Conservation (phyloP, 1,140 invertebrate genomes). For the Coptotermes formosanus region DNA sequence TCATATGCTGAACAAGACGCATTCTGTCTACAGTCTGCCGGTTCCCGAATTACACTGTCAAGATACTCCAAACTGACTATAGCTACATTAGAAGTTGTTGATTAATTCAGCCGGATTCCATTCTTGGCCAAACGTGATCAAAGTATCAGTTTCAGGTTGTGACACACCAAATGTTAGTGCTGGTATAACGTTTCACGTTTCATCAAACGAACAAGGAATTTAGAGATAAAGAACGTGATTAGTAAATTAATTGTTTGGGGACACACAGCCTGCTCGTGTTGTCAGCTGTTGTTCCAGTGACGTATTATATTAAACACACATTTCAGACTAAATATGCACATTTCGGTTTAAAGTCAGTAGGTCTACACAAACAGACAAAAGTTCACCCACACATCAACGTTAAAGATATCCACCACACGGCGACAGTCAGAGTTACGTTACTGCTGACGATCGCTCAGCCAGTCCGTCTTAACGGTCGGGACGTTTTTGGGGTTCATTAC, state of each 20-base stretch:
- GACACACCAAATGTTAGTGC: not conserved
- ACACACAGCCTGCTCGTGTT: not conserved
- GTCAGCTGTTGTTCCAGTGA: not conserved
- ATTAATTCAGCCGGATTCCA: slow-evolving; percentile 11
- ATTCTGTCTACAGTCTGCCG: too few relatives aligned
- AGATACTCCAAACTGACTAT: not conserved
- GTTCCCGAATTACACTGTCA: not conserved
- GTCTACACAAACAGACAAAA: too few relatives aligned
- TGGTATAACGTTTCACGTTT: not conserved
- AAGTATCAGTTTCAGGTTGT: not conserved
- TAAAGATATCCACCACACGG: too few relatives aligned
- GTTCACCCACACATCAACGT: too few relatives aligned
- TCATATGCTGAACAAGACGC: too few relatives aligned
- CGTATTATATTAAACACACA: not conserved
- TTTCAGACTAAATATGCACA: too few relatives aligned
- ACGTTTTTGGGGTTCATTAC: too few relatives aligned
- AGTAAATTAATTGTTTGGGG: not conserved
- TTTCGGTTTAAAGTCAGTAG: too few relatives aligned
- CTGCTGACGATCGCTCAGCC: too few relatives aligned
- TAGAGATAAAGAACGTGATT: not conserved
- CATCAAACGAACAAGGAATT: not conserved
- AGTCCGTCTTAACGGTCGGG: too few relatives aligned
- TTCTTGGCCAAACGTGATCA: not conserved
- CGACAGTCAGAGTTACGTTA: too few relatives aligned
- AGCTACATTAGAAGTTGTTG: not conserved